Evolutionary conservation across 2,888 invertebrate species (phyloP), one percentile per base, ranked within the genome.

Genomic region (Nomada goodeniana): DNA sequence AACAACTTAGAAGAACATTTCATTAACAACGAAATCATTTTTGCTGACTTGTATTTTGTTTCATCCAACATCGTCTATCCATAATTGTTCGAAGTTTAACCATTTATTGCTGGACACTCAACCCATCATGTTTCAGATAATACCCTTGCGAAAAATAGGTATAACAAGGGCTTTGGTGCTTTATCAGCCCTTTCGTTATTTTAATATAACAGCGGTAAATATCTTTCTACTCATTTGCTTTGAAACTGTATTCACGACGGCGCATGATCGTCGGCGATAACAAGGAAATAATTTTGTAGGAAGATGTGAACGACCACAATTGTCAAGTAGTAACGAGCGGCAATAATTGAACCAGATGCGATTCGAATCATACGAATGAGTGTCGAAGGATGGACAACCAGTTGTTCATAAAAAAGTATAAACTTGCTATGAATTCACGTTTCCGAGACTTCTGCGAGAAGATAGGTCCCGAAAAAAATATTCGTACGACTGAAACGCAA

Each of bases 151-250:
- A 63, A 63, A 53, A 11, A 9, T n/a, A 36, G 23, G n/a, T 15
- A n/a, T 44, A 44, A 53, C 13, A 53, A 15, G 20, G 63, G 26
- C 26, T 26, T 11, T 9, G 13, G 2, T 47, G 44, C 44, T 11
- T 57, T 55, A 65, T 65, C 44, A 55, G 47, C 65, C 72, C 64
- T 55, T 26, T 29, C 55, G n/a, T 72, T 64, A n/a, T 26, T 10
- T 4, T 20, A n/a, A 3, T 65, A 47, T 57, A 15, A 20, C 29
- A 29, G 10, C 15, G 36, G n/a, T 3, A 53, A 55, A 64, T 42
- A 11, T 73, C 10, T 9, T 20, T 7, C 10, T 20, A 4, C 20
- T 73, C 57, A n/a, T 63, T 57, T 60, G 60, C 60, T 60, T 47
- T 36, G 15, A 36, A 61, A 59, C 26, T 59, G 59, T n/a, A n/a